phyloP scores from a whole-genome alignment of 2,113 vertebrate genomes.

The Chaenocephalus aceratus region DNA sequence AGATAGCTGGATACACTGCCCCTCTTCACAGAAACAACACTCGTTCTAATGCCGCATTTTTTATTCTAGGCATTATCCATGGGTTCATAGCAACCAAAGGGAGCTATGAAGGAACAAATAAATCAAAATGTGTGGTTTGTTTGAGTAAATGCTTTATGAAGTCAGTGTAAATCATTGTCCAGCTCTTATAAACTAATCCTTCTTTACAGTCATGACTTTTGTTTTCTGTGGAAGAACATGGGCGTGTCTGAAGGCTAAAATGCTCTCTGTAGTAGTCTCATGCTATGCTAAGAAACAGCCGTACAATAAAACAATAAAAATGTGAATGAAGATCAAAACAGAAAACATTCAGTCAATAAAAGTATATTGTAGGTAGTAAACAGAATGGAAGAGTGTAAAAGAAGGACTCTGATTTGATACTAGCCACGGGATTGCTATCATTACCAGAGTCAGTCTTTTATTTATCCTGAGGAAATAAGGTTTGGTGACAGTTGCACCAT shows the following conservation, averaged over 20 bases:
- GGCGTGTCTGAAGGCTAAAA: not conserved
- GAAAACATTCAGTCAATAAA: too few relatives aligned
- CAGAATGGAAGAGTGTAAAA: too few relatives aligned
- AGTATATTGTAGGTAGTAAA: too few relatives aligned
- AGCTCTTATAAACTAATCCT: not conserved
- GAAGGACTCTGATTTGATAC: too few relatives aligned
- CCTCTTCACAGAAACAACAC: constrained; percentile 33
- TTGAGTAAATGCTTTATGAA: constrained; percentile 2
- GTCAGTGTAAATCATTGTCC: not conserved
- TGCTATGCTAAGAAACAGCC: too few relatives aligned
- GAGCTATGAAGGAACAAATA: not conserved
- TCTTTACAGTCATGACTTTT: not conserved
- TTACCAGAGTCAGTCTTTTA: too few relatives aligned
- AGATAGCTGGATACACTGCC: constrained; percentile 31
- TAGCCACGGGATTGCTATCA: too few relatives aligned
- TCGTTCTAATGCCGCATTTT: not conserved
- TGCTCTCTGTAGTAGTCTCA: not conserved
- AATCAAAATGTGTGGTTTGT: not conserved
- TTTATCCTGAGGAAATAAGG: too few relatives aligned
- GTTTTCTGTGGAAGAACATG: not conserved
- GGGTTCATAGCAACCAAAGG: not conserved
- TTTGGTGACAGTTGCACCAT: too few relatives aligned
- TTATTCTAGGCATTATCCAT: not conserved
- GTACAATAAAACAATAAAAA: too few relatives aligned
- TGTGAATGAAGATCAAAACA: too few relatives aligned